Evolutionary conservation across 2,888 invertebrate genomes (phyloP), one percentile per base, ranked within the genome.

Genomic region (Agapetus fuscipes): DNA sequence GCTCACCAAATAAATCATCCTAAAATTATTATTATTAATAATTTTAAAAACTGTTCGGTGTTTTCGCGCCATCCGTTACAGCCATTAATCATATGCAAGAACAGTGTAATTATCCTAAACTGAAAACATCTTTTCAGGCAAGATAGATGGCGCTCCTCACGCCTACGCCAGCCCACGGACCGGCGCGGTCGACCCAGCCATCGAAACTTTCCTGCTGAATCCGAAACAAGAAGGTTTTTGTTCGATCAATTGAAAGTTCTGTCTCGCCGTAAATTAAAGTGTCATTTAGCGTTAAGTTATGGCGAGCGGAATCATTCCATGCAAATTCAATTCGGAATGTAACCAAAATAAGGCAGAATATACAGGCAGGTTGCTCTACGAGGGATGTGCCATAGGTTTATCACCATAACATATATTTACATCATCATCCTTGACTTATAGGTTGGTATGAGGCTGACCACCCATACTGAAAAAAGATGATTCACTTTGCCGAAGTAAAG

Each of bases 231-330:
- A 13, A 5, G 4, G 7, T 29, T 35, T 37, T 31, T 41, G 28
- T 17, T 37, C 25, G 30, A 27, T 14, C 9, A 20, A 32, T 41
- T 35, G 30, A 36, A 41, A 37, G 37, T 37, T 28, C 17, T 17
- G 30, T 30, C 37, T 25, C 33, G 32, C 12, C 15, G 37, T 26
- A 41, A 37, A 41, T 41, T 35, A 41, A 36, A 16, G 32, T 40
- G 36, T 36, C 36, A 32, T 36, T 40, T 40, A 33, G 29, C 41
- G 25, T 29, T 24, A 37, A 41, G 41, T 41, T 41, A 41, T 36
- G 16, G 37, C 15, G 17, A 25, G 13, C 27, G 10, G 17, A 14
- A 26, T 20, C 26, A 24, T 14, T 11, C n/a, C 27, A 30, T 36
- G 36, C 24, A 36, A 36, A 17, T 30, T 36, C 30, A 36, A 36